These are phyloP conservation scores for Passer montanus DNA, from an alignment of 2,113 vertebrate species.

Conservation along the genomic window DNA sequence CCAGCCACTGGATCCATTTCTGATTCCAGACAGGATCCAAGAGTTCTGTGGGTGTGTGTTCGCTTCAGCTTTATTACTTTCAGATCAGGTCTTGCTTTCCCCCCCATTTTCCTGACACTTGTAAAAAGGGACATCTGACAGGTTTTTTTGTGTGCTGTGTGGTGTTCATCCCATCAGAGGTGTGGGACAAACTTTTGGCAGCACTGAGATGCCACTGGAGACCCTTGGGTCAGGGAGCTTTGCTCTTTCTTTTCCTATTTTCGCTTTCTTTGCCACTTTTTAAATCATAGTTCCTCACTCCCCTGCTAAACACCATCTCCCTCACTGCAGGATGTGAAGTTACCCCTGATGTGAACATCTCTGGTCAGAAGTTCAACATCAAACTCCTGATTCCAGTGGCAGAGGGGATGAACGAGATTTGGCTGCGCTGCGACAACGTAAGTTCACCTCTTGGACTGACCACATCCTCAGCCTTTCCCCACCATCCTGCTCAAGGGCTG, in stretches of 20 bases:
- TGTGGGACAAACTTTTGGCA: background rate
- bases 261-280: rapidly evolving
- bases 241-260: background rate
- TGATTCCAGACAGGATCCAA: background rate
- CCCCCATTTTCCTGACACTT: background rate
- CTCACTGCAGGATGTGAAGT: conserved; percentile 91
- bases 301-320: background rate
- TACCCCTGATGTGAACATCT: conserved; percentile 99
- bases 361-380: conserved; percentile 98
- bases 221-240: background rate
- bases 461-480: rapidly evolving
- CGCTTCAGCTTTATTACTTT: background rate
- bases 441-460: conserved; percentile 24
- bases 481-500: background rate
- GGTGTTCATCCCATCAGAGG: rapidly evolving
- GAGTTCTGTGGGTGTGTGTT: background rate
- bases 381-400: conserved; percentile 97
- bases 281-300: rapidly evolving
- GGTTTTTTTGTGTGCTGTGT: background rate
- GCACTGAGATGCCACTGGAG: background rate
- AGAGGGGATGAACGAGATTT: conserved; percentile 99
- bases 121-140: background rate
- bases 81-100: background rate
- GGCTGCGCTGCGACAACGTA: conserved; percentile 96
- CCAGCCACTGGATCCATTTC: background rate